A percentile compares a stretch with the other conserved stretches of the same genome.
These are phyloP conservation scores for Eubucco bourcierii DNA, from an alignment of 2,113 vertebrate genomes.

Conservation along the genomic window DNA sequence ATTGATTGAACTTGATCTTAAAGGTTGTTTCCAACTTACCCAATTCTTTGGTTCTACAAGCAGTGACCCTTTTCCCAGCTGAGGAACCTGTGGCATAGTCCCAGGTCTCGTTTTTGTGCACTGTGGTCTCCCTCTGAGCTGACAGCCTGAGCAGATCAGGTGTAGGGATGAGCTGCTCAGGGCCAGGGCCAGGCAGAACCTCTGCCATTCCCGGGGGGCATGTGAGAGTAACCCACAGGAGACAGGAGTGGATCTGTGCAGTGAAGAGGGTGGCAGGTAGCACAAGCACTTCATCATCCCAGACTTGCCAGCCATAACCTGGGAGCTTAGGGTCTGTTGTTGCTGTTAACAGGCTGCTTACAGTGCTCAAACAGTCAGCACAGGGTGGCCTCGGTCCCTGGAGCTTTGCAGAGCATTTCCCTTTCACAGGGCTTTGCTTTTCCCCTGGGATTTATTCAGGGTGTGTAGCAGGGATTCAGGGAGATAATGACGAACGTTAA, in stretches of 20 bases:
- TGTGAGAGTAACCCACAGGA: neutral
- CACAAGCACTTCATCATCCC: neutral
- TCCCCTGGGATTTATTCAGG: neutral
- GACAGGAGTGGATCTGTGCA: neutral
- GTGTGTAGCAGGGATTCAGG: conserved; percentile 48
- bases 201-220: neutral
- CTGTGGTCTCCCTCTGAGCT: neutral
- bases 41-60: neutral
- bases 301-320: neutral
- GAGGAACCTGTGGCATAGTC: neutral
- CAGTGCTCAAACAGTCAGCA: neutral
- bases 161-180: neutral
- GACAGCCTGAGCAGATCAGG: neutral
- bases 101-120: neutral
- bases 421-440: conserved; percentile 42
- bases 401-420: conserved; percentile 10
- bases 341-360: neutral
- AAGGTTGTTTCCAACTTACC: neutral
- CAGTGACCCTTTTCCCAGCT: neutral
- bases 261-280: neutral
- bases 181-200: neutral
- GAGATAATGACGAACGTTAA: conserved; percentile 34
- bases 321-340: neutral
- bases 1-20: neutral
- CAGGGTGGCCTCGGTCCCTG: neutral